These are phyloP conservation scores for Periophthalmus modestus DNA, from an alignment of 2,113 vertebrate species.

Conservation along the genomic window DNA sequence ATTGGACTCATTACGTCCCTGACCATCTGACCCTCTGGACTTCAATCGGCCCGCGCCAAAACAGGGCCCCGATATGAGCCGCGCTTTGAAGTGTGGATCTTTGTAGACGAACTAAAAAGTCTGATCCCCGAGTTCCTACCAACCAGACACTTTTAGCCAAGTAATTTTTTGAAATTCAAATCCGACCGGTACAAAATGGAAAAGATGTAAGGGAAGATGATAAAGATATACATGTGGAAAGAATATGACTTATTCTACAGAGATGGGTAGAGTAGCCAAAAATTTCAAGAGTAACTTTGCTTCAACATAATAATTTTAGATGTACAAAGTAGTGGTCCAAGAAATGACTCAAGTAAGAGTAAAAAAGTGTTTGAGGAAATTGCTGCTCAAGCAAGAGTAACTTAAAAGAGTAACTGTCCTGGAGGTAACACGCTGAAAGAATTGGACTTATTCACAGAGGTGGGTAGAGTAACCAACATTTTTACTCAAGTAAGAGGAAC, in stretches of 20 bases:
- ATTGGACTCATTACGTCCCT: conserved; percentile 18
- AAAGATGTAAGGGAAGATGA: not conserved
- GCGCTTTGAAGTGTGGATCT: conserved; percentile 21
- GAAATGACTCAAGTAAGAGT: too few species aligned
- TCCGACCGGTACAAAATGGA: not conserved
- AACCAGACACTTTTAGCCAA: not conserved
- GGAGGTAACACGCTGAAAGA: too few species aligned
- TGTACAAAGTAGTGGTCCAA: too few species aligned
- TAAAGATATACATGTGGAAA: not conserved
- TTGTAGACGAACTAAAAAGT: conserved; percentile 11
- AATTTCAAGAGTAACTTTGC: too few species aligned
- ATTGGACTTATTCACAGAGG: too few species aligned
- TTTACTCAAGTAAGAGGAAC: too few species aligned
- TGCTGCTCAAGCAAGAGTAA: too few species aligned
- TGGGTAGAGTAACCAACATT: too few species aligned
- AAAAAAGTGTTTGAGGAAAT: too few species aligned
- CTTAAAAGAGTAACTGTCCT: too few species aligned
- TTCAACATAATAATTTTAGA: too few species aligned
- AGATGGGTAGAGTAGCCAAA: too few species aligned
- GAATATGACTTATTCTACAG: not conserved
- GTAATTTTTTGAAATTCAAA: conserved; percentile 2
- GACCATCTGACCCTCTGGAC: conserved; percentile 25
- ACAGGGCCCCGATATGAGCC: not conserved
- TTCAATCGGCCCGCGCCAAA: conserved; percentile 14
- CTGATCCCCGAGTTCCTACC: conserved; percentile 16